phyloP scores from a whole-genome alignment of 1,140 invertebrate genomes.

The Meteorus sp. region DNA sequence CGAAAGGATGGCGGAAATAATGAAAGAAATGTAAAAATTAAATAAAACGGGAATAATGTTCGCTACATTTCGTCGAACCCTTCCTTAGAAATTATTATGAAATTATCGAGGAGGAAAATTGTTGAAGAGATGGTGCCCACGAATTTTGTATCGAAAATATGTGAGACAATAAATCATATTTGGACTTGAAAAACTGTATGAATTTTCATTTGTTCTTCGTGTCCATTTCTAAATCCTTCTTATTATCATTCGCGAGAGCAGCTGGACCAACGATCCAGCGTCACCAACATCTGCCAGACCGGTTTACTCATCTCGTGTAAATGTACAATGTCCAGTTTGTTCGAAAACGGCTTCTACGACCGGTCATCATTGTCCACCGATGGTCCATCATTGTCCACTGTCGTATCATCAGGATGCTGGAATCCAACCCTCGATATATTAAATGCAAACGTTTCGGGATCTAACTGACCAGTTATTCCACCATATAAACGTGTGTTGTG shows the following conservation, averaged over 20 bases:
- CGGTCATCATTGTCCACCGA: slow-evolving; percentile 45
- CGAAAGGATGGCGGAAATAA: too few species aligned
- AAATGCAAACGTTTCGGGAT: too few species aligned
- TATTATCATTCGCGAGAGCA: slow-evolving; percentile 31
- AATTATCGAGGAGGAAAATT: too few species aligned
- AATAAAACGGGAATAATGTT: too few species aligned
- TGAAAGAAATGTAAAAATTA: too few species aligned
- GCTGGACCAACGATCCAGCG: slow-evolving; percentile 43
- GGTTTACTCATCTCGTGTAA: slow-evolving; percentile 54
- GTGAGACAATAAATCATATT: too few species aligned
- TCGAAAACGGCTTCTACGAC: slow-evolving; percentile 39
- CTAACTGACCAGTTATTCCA: slow-evolving; percentile 47
- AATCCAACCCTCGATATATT: slow-evolving; percentile 34
- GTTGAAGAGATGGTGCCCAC: too few species aligned
- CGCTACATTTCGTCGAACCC: too few species aligned
- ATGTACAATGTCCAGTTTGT: slow-evolving; percentile 50
- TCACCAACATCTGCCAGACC: slow-evolving; percentile 52
- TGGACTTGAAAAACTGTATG: too few species aligned
- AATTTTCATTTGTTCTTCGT: background rate
- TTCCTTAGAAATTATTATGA: too few species aligned
- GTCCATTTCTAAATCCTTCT: background rate
- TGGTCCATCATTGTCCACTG: slow-evolving; percentile 49
- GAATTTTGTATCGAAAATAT: too few species aligned
- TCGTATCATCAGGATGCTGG: slow-evolving; percentile 50
- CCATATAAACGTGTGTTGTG: slow-evolving; percentile 31